These are phyloP conservation scores for Liasis olivaceus DNA, from an alignment of 2,797 vertebrate species.

Conservation along the genomic window DNA sequence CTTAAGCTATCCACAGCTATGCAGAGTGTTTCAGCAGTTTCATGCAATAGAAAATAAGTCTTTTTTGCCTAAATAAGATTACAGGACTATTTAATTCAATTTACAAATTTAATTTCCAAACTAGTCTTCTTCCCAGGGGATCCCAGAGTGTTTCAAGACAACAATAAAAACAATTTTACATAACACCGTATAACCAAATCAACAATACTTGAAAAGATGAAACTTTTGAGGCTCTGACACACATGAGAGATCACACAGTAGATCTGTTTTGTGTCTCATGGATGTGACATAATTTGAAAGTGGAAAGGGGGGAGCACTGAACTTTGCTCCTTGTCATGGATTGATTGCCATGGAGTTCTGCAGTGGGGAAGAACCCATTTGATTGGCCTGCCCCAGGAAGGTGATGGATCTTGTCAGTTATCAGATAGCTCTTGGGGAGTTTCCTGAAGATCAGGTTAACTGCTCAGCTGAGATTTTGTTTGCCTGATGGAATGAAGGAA, in stretches of 20 bases:
- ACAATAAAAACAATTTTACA: background rate
- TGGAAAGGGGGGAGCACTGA: background rate
- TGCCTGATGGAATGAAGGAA: background rate
- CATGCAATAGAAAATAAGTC: background rate
- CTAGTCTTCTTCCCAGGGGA: background rate
- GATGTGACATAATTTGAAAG: background rate
- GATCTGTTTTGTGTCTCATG: background rate
- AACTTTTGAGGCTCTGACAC: background rate
- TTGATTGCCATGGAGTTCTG: background rate
- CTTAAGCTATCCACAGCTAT: background rate
- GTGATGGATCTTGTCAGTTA: background rate
- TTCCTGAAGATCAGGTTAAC: background rate
- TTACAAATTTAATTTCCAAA: background rate
- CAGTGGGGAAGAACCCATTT: background rate
- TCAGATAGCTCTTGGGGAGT: background rate
- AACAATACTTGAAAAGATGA: background rate
- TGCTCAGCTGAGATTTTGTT: background rate
- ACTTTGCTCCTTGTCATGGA: background rate
- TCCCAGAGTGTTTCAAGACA: background rate
- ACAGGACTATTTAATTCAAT: background rate
- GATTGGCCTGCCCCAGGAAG: background rate
- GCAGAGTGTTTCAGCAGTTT: background rate
- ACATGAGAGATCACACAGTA: background rate
- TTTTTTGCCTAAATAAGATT: background rate
- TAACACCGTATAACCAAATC: background rate